Conservation (phyloP, 2,797 vertebrate genomes). For the Schizopygopsis malacanthus region DNA sequence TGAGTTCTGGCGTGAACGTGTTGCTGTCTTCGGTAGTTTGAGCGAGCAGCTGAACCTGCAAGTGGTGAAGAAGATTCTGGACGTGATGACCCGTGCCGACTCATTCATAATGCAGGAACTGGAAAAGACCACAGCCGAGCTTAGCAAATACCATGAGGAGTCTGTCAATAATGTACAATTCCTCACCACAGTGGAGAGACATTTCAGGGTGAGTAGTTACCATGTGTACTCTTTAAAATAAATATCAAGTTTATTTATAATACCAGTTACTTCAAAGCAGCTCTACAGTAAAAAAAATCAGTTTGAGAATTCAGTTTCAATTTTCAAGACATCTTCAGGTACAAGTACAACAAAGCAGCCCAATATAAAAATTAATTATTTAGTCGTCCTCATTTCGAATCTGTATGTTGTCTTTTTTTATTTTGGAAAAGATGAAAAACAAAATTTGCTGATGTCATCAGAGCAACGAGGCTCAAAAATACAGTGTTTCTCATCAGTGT, state of each 20-base stretch:
- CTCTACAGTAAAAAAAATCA: neutral
- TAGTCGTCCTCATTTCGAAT: neutral
- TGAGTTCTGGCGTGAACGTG: constrained; percentile 87
- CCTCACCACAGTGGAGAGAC: constrained; percentile 85
- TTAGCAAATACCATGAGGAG: constrained; percentile 82
- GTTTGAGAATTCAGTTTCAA: neutral
- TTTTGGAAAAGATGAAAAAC: neutral
- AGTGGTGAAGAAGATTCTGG: constrained; percentile 81
- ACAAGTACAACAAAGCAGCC: neutral
- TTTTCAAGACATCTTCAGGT: neutral
- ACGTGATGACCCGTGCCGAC: constrained; percentile 78
- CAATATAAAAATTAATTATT: neutral
- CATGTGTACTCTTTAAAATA: neutral
- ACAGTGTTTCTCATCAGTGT: neutral
- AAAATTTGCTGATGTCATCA: neutral
- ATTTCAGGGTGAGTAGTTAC: constrained; percentile 84
- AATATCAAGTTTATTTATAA: constrained; percentile 1
- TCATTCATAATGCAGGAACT: constrained; percentile 75
- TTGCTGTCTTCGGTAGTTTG: constrained; percentile 79
- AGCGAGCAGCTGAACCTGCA: constrained; percentile 85
- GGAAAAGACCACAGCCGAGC: constrained; percentile 75
- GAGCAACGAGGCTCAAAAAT: neutral
- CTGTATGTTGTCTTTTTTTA: neutral
- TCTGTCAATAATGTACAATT: constrained; percentile 85
- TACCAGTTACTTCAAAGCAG: neutral